phyloP scores from a whole-genome alignment of 2,888 invertebrate species.

The Morpho achilles region DNA sequence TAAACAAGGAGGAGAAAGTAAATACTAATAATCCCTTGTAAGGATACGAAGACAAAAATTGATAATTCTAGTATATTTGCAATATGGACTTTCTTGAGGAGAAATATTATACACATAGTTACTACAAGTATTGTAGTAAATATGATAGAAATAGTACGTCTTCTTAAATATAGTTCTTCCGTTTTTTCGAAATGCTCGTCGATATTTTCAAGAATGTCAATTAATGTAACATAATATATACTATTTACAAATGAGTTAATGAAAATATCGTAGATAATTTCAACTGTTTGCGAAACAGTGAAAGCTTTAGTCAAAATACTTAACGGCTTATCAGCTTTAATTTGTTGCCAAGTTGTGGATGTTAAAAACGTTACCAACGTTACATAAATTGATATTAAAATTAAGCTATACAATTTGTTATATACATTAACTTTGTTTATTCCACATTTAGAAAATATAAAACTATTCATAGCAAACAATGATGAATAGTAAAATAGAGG shows the following conservation, averaged over 20 bases:
- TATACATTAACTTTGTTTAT: conserved; percentile 29
- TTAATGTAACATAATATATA: conserved; percentile 37
- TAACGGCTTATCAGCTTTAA: conserved; percentile 44
- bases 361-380: conserved; percentile 28
- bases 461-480: conserved; percentile 42
- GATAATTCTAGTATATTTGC: conserved; percentile 27
- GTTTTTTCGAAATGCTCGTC: conserved; percentile 39
- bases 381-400: conserved; percentile 32
- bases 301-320: conserved; percentile 45
- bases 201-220: conserved; percentile 39
- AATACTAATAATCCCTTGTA: conserved; percentile 45
- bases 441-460: conserved; percentile 34
- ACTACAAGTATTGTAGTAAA: conserved; percentile 34
- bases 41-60: conserved; percentile 37
- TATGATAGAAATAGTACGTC: conserved; percentile 33
- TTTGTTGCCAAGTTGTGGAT: conserved; percentile 41
- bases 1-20: conserved; percentile 43
- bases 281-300: conserved; percentile 34
- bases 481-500: conserved; percentile 42
- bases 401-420: conserved; percentile 38
- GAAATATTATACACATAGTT: conserved; percentile 30
- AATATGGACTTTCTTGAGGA: conserved; percentile 32
- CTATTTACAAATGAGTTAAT: conserved; percentile 38
- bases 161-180: conserved; percentile 33
- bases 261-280: conserved; percentile 40